Percentiles rank a stretch among this genome's conserved stretches.
phyloP scores from a whole-genome alignment of 2,888 invertebrate species.

The Carterocephalus palaemon region DNA sequence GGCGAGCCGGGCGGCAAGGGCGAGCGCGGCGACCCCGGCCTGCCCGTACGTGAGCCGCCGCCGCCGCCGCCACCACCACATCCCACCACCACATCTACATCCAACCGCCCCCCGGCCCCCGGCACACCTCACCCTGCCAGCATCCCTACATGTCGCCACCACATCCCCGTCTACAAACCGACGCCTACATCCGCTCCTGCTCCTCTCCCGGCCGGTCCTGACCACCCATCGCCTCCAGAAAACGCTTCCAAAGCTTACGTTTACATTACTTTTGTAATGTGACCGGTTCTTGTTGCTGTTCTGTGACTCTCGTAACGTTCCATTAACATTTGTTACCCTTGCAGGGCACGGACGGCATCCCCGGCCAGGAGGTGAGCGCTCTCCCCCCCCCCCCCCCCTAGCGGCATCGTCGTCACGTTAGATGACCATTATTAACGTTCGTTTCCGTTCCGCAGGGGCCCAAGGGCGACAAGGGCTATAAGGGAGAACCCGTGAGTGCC shows the following conservation, averaged over 20 bases:
- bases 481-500: constrained; percentile 88
- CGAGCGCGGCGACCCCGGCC: constrained; percentile 94
- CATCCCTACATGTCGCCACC: no score
- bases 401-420: not conserved
- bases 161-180: no score
- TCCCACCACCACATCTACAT: not conserved
- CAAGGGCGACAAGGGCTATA: constrained; percentile 92
- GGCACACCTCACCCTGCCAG: no score
- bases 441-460: constrained; percentile 83
- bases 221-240: no score
- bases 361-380: constrained; percentile 89
- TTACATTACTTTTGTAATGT: no score
- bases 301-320: no score
- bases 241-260: no score
- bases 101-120: no score
- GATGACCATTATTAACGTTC: constrained; percentile 24
- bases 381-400: not conserved
- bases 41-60: constrained; percentile 85
- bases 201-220: no score
- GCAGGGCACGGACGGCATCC: constrained; percentile 96
- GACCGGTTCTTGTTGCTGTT: no score
- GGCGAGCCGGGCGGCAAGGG: constrained; percentile 95
- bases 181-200: no score
- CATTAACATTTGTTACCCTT: no score
- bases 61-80: not conserved